phyloP scores from a whole-genome alignment of 2,113 vertebrate species.

The Circaetus cinerascens region DNA sequence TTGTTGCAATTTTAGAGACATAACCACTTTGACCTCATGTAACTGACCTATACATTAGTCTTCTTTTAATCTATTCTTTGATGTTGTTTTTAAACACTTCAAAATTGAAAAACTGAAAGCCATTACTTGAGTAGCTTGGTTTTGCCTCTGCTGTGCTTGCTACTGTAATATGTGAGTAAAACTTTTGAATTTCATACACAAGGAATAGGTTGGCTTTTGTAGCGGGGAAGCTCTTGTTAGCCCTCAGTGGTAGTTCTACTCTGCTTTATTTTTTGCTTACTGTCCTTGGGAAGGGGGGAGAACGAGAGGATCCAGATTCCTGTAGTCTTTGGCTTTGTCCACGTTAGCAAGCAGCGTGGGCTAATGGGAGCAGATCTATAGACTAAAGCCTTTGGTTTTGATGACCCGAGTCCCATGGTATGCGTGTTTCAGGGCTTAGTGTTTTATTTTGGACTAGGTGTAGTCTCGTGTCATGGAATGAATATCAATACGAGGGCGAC shows the following conservation, averaged over 20 bases:
- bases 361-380: background rate
- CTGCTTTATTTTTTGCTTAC: background rate
- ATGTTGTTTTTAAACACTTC: background rate
- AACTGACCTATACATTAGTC: background rate
- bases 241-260: background rate
- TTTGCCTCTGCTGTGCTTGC: background rate
- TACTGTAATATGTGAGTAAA: background rate
- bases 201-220: background rate
- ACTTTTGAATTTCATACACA: background rate
- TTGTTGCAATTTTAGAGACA: background rate
- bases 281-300: background rate
- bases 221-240: background rate
- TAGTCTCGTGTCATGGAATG: no score
- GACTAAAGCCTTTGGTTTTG: background rate
- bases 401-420: background rate
- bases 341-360: background rate
- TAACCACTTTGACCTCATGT: background rate
- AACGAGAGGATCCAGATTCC: background rate
- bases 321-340: background rate
- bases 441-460: background rate
- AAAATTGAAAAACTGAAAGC: background rate
- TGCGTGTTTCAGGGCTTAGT: background rate
- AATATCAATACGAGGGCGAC: no score
- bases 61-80: background rate
- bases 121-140: background rate